Conservation (phyloP, 2,113 vertebrate genomes). For the Catharus minimus region DNA sequence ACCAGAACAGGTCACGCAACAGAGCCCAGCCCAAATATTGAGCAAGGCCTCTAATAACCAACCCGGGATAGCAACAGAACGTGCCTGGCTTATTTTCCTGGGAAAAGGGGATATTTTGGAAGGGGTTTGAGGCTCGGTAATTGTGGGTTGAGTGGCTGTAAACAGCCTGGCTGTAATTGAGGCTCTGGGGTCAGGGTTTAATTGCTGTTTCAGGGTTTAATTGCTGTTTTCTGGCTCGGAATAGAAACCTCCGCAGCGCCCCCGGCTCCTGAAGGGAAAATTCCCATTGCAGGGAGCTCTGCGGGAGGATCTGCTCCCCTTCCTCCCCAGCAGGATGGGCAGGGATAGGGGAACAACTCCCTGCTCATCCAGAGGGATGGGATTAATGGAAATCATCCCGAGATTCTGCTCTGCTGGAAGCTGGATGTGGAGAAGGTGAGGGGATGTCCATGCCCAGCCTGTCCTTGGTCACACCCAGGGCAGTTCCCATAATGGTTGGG, state of each 20-base stretch:
- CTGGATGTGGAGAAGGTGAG: not conserved
- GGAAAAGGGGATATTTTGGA: conserved; percentile 20
- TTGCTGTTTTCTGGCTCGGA: conserved; percentile 45
- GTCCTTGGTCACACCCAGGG: fast-evolving
- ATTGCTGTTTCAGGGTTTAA: conserved; percentile 49
- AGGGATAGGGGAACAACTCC: not conserved
- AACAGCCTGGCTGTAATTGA: conserved; percentile 65
- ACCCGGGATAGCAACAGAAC: conserved; percentile 25
- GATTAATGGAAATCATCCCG: not conserved
- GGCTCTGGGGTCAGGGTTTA: conserved; percentile 65
- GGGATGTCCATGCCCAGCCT: not conserved
- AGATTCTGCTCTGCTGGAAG: not conserved
- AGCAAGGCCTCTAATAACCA: not conserved
- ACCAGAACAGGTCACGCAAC: not conserved
- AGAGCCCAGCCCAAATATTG: not conserved
- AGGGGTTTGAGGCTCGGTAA: conserved; percentile 52
- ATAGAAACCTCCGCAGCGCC: conserved; percentile 66
- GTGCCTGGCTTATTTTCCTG: conserved; percentile 9
- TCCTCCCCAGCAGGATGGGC: not conserved
- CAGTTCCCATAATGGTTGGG: not conserved
- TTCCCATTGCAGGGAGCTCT: not conserved
- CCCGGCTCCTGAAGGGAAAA: conserved; percentile 49
- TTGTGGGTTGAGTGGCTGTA: conserved; percentile 52
- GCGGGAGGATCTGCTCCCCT: not conserved
- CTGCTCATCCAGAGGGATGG: not conserved